phyloP scores from a whole-genome alignment of 2,113 vertebrate species.

The Furnarius figulus region DNA sequence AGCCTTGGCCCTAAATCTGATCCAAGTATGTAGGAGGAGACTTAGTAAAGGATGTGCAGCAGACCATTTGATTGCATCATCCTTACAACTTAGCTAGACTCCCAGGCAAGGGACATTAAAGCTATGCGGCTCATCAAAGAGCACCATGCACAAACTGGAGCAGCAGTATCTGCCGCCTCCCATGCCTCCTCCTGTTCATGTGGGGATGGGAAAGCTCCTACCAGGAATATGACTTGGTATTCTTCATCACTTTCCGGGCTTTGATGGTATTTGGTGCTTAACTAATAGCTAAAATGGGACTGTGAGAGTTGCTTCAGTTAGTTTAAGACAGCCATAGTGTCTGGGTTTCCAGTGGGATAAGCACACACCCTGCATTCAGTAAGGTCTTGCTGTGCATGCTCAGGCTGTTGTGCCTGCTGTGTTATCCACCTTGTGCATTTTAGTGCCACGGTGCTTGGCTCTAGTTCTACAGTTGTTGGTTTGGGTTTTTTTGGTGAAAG shows the following conservation, averaged over 20 bases:
- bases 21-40: neutral
- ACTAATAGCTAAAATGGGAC: too few relatives aligned
- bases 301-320: too few relatives aligned
- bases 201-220: neutral
- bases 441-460: neutral
- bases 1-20: neutral
- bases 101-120: neutral
- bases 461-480: neutral
- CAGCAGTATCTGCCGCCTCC: neutral
- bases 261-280: too few relatives aligned
- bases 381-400: too few relatives aligned
- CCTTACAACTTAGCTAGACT: neutral
- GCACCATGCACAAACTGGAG: neutral
- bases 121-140: neutral
- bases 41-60: neutral
- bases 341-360: too few relatives aligned
- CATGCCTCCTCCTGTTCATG: neutral
- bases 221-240: neutral
- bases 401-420: too few relatives aligned
- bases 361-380: too few relatives aligned
- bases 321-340: too few relatives aligned
- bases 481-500: neutral
- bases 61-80: neutral
- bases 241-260: neutral
- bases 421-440: too few relatives aligned